phyloP scores from a whole-genome alignment of 1,140 invertebrate species.

The Danaus melanippus region DNA sequence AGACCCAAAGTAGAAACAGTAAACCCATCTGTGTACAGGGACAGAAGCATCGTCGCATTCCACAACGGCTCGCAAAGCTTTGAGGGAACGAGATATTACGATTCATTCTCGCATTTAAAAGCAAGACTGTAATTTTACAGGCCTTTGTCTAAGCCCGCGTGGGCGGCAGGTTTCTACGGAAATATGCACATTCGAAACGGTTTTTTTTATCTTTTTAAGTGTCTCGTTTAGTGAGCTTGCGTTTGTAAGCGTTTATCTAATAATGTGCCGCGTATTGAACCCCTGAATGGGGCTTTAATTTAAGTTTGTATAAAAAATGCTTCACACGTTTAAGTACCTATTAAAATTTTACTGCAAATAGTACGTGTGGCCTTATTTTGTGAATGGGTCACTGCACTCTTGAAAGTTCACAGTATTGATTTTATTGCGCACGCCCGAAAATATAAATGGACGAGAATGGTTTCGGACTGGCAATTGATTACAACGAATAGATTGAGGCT shows the following conservation, averaged over 20 bases:
- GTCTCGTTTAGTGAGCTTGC: conserved; percentile 27
- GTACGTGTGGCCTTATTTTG: conserved; percentile 54
- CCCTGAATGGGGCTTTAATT: too few relatives aligned
- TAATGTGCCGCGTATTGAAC: neutral
- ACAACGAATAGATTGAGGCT: conserved; percentile 17
- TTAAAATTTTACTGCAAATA: conserved; percentile 31
- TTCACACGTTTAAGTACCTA: neutral
- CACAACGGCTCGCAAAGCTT: conserved; percentile 50
- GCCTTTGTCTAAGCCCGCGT: conserved; percentile 54
- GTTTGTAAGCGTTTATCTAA: neutral
- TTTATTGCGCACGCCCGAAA: conserved; percentile 69
- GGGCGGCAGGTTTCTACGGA: conserved; percentile 46
- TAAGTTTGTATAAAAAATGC: neutral
- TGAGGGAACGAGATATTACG: conserved; percentile 63
- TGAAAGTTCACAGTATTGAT: conserved; percentile 70
- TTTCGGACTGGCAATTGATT: conserved; percentile 43
- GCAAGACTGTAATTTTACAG: conserved; percentile 65
- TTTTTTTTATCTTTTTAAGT: conserved; percentile 59
- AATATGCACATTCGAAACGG: conserved; percentile 66
- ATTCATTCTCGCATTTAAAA: conserved; percentile 69
- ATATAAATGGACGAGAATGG: conserved; percentile 55
- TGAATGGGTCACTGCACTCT: conserved; percentile 64
- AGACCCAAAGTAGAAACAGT: conserved; percentile 21
- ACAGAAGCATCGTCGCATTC: conserved; percentile 25
- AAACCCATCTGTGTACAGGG: conserved; percentile 21